phyloP scores from a whole-genome alignment of 2,797 vertebrate species.

The Chromis chromis region DNA sequence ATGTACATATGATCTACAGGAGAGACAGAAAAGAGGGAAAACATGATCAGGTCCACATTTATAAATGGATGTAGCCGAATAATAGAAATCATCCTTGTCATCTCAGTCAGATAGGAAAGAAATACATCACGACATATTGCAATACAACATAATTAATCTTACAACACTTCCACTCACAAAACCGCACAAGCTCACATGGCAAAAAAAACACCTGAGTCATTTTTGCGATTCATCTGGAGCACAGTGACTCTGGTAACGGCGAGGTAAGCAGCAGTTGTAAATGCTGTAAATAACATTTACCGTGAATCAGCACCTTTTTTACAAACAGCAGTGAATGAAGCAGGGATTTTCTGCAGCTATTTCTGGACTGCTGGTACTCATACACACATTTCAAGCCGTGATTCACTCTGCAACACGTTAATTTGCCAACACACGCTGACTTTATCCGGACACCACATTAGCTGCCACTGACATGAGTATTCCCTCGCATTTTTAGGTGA shows the following conservation, averaged over 20 bases:
- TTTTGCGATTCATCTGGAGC: conserved; percentile 33
- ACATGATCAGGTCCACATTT: neutral
- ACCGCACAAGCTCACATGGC: conserved; percentile 16
- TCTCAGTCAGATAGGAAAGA: neutral
- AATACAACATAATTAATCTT: neutral
- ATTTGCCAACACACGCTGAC: conserved; percentile 39
- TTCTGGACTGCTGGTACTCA: conserved; percentile 12
- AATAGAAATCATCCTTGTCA: too few species aligned
- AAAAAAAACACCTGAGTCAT: conserved; percentile 71
- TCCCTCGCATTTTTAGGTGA: neutral
- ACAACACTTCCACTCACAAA: neutral
- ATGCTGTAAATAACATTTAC: conserved; percentile 76
- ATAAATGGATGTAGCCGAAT: neutral
- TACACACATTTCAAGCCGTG: conserved; percentile 38
- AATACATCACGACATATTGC: neutral
- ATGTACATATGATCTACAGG: conserved; percentile 85
- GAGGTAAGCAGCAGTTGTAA: conserved; percentile 42
- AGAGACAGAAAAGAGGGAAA: neutral
- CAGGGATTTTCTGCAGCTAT: conserved; percentile 58
- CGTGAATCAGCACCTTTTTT: conserved; percentile 67
- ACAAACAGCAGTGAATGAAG: conserved; percentile 44
- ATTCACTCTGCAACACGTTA: conserved; percentile 45
- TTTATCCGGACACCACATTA: conserved; percentile 25
- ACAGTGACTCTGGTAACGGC: conserved; percentile 18
- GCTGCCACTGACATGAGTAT: neutral